Evolutionary conservation across 1,140 invertebrate species (phyloP).

Genomic region (Carposina sasakii): DNA sequence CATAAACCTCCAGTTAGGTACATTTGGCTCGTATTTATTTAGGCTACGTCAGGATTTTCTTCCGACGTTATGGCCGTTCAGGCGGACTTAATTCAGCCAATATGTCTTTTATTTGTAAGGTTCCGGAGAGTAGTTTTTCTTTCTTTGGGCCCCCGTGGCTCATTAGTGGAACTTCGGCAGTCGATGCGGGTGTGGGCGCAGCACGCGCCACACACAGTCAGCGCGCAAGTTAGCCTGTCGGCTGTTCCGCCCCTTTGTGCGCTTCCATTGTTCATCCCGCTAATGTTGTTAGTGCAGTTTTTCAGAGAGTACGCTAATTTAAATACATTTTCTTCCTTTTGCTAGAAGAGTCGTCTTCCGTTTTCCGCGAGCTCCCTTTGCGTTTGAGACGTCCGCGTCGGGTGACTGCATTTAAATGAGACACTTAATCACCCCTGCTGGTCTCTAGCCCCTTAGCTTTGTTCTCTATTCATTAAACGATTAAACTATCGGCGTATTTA

Average conservation of each 20-base stretch:
- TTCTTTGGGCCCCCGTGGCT: background rate
- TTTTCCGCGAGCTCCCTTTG: slow-evolving; percentile 67
- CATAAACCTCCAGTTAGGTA: too few relatives aligned
- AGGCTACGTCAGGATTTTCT: too few relatives aligned
- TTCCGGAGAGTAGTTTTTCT: background rate
- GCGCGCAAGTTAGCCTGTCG: slow-evolving; percentile 20
- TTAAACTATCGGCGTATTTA: slow-evolving; percentile 33
- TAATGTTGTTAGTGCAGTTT: slow-evolving; percentile 73
- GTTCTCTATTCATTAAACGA: slow-evolving; percentile 62
- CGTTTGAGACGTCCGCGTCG: slow-evolving; percentile 63
- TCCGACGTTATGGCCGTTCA: background rate
- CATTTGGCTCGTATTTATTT: too few relatives aligned
- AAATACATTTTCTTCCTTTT: slow-evolving; percentile 69
- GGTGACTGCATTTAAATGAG: slow-evolving; percentile 72
- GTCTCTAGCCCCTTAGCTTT: slow-evolving; percentile 60
- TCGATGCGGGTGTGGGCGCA: background rate
- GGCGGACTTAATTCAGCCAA: background rate
- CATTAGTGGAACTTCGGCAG: background rate
- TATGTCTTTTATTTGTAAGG: slow-evolving; percentile 3
- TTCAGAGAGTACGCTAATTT: slow-evolving; percentile 69
- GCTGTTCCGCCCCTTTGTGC: slow-evolving; percentile 58
- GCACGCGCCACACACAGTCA: background rate
- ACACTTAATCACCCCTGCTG: slow-evolving; percentile 70
- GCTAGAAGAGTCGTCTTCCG: slow-evolving; percentile 66
- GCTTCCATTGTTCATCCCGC: slow-evolving; percentile 62